phyloP scores from a whole-genome alignment of 2,888 invertebrate genomes.

The Synergus umbraculus region DNA sequence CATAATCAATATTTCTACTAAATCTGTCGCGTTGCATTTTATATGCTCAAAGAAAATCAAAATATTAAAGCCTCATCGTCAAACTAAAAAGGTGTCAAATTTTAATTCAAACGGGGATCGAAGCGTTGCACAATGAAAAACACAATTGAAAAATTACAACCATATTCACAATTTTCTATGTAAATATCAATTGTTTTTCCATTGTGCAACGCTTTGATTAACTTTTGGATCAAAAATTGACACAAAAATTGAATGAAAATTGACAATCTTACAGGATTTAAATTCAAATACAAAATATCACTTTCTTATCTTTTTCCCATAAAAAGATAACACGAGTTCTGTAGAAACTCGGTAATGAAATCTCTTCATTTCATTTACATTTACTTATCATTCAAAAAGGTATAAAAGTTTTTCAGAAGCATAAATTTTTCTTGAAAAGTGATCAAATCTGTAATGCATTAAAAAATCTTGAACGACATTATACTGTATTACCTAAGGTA shows the following conservation, averaged over 20 bases:
- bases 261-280: too few relatives aligned
- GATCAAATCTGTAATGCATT: background rate
- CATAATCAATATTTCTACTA: slow-evolving; percentile 62
- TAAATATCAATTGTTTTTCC: too few relatives aligned
- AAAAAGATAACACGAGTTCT: background rate
- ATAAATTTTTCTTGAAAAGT: background rate
- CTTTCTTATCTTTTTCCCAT: background rate
- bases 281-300: background rate
- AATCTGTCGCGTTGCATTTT: slow-evolving; percentile 35
- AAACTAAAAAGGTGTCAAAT: too few relatives aligned
- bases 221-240: too few relatives aligned
- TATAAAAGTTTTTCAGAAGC: background rate
- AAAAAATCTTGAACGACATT: background rate
- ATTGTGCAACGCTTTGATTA: background rate
- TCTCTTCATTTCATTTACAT: background rate
- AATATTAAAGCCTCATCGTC: slow-evolving; percentile 9
- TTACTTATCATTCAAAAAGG: background rate
- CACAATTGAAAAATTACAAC: too few relatives aligned
- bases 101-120: too few relatives aligned
- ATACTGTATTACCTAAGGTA: background rate
- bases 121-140: too few relatives aligned
- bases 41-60: background rate
- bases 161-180: too few relatives aligned
- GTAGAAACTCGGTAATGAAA: slow-evolving; percentile 16
- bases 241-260: too few relatives aligned